Conservation (phyloP, 2,888 invertebrate genomes). For the Lepidocyrtinus sp. region DNA sequence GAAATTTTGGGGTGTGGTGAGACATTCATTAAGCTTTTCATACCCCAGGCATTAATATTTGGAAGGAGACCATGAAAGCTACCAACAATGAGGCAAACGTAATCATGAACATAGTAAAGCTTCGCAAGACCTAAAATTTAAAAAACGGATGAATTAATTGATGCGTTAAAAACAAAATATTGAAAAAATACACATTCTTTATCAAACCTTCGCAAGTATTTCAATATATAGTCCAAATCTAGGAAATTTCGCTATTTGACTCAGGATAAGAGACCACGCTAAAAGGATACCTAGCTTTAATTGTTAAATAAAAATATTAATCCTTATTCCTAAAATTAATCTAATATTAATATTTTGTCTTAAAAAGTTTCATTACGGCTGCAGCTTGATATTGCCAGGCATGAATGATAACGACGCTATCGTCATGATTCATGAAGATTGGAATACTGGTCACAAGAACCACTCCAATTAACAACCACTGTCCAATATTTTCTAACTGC, state of each 20-base stretch:
- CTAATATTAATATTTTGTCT: conserved; percentile 1
- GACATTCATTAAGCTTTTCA: background rate
- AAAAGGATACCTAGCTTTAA: conserved; percentile 62
- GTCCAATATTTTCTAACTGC: conserved; percentile 60
- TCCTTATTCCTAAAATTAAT: background rate
- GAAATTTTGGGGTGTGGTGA: background rate
- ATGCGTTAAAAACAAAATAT: background rate
- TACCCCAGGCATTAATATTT: conserved; percentile 62
- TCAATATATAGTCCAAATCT: conserved; percentile 59
- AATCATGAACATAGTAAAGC: conserved; percentile 59
- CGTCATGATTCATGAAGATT: conserved; percentile 19
- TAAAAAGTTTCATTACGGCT: conserved; percentile 36
- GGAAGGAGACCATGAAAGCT: conserved; percentile 61
- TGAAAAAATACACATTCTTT: background rate
- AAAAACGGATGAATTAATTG: too few species aligned
- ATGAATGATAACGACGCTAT: conserved; percentile 25
- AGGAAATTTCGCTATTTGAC: conserved; percentile 60
- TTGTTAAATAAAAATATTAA: background rate
- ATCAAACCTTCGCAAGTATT: conserved; percentile 52
- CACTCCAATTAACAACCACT: conserved; percentile 49
- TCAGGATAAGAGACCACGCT: conserved; percentile 59
- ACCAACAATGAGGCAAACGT: conserved; percentile 59
- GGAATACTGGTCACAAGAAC: conserved; percentile 45
- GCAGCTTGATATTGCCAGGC: conserved; percentile 62
- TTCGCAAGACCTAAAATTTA: conserved; percentile 55